Base-by-base conservation (phyloP, 1,140 invertebrate genomes). In the Panagrolaimus sp. region DNA sequence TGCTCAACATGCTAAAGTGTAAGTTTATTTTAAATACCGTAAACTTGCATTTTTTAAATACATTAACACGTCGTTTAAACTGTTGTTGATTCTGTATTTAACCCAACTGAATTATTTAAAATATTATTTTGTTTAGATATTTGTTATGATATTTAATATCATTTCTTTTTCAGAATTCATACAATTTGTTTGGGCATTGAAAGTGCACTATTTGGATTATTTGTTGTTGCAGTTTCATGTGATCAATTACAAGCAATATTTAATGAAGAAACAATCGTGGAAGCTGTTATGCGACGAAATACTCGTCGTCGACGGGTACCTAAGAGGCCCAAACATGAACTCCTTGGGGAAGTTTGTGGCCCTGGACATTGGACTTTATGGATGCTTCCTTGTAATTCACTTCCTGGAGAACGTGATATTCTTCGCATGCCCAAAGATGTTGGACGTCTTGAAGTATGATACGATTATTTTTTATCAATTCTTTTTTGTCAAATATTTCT, bases 211-310 rank as follows among this genome's bases (percentile, higher is more conserved):
- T 94, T 94, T 86, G 92, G 91, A 24, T 87, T 94, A 76, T 94
- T 94, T 85, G 91, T 94, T 1, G 85, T 91, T 62, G 91, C 91
- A 52, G 93, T 94, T 73, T 88, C 92, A 74, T 89, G 91, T 81
- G 92, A 94, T 86, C 92, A 76, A 58, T 32, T 76, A 26, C 74
- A 71, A 71, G 90, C 91, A 15, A 91, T 94, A 72, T 86, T 91
- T 52, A 88, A 87, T 68, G 91, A 92, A 78, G 90, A 91, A 83
- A 92, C 90, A 21, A 88, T 89, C 6, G 88, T 93, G 14, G 91
- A 94, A 85, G 89, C 90, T 77, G 80, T 87, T 38, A 89, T 91
- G 84, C 87, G 89, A 70, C 88, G 88, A 80, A 89, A 89, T 48
- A 85, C 88, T 38, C 88, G 87, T 78, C 44, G 58, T 10, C 69